A percentile compares a stretch with the other conserved stretches of the same genome.
phyloP scores from a whole-genome alignment of 2,113 vertebrate species.

The Anarrhichthys ocellatus region DNA sequence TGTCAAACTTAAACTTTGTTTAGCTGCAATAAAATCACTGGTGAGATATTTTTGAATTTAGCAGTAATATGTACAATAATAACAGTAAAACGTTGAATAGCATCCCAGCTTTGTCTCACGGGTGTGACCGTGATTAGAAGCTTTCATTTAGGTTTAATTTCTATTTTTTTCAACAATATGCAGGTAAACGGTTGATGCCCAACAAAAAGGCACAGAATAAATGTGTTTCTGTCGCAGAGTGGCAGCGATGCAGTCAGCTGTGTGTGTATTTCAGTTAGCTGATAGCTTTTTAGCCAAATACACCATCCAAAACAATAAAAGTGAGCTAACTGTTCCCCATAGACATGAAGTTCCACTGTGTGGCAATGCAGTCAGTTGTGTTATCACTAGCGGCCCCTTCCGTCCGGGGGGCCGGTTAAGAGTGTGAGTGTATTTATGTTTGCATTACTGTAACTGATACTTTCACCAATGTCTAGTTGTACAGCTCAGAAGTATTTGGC shows the following conservation, averaged over 20 bases:
- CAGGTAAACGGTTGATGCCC: not conserved
- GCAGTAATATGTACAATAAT: not conserved
- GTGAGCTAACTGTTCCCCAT: not conserved
- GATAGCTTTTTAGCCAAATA: not conserved
- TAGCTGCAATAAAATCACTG: not conserved
- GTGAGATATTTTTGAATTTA: conserved; percentile 3
- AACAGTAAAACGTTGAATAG: not conserved
- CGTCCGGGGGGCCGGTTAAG: not conserved
- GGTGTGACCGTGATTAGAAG: not conserved
- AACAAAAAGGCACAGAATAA: not conserved
- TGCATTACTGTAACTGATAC: not conserved
- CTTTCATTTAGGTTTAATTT: not conserved
- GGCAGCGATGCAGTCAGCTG: not conserved
- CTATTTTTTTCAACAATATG: not conserved
- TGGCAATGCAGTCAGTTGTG: not conserved
- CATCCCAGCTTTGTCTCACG: too few species aligned
- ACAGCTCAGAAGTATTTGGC: not conserved
- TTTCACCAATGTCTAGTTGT: not conserved
- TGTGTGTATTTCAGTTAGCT: not conserved
- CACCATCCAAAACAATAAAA: not conserved
- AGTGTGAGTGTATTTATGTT: not conserved
- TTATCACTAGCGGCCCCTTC: not conserved
- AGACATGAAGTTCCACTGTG: not conserved
- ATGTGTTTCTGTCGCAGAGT: not conserved
- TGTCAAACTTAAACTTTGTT: not conserved